Base-by-base conservation (phyloP, 2,113 vertebrate genomes). In the Mirounga angustirostris region DNA sequence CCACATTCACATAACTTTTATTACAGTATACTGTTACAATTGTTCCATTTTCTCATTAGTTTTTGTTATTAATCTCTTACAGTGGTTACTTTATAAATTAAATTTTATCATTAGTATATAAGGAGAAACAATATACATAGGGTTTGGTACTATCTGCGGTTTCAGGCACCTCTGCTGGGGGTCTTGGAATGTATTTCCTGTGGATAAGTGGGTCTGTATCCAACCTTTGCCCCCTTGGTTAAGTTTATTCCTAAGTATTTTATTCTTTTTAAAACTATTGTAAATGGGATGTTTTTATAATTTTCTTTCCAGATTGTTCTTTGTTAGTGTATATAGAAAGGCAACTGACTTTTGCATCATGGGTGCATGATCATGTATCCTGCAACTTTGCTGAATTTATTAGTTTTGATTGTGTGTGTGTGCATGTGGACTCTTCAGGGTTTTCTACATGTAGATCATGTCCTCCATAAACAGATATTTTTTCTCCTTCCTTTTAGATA, bases 201-300 rank as follows among this genome's bases (percentile, higher is more conserved):
- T 78, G 43, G 43, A 18, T 28, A 76, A 46, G 19, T 15, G 43
- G 26, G 7, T 50, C 43, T 74, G 4, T 50, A 30, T 69, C 10
- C 13, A 46, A 33, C 50, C 80, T 67, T 69, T 58, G 36, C 36
- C 30, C 56, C 28, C 8, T 71, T 12, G 16, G 11, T 67, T 91
- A 67, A 81, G 89, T 91, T 69, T 69, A 80, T 91, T 78, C 56
- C 40, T 89, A n/a, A 76, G 40, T n/a, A 50, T 78, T 78, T 78
- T 89, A 61, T 73, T 73, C 67, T 88, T 76, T 89, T 61, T n/a
- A 30, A 50, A 61, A 50, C 30, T 78, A 10, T 50, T 26, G 2
- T 61, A 26, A 61, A 78, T 61, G 30, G 21, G 30, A 78, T 26
- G 30, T 50, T 89, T 89, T 78, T n/a, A 22, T 89, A 50, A 89